Evolutionary conservation across 1,140 invertebrate genomes (phyloP).

Genomic region (Agraylea sexmaculata): DNA sequence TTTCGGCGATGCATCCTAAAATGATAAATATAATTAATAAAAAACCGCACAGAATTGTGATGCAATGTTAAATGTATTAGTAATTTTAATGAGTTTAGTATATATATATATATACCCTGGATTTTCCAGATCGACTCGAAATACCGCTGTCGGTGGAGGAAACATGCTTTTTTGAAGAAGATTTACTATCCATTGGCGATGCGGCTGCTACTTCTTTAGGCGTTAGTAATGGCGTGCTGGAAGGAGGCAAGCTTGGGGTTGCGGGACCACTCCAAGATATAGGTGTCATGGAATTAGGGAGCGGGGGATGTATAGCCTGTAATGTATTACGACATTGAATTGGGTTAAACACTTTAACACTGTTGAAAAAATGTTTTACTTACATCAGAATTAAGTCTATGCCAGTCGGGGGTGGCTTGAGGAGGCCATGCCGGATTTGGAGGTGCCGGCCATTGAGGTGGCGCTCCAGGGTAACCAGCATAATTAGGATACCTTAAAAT

Average conservation of each 20-base stretch:
- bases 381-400: conserved; percentile 14
- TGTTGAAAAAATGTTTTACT: conserved; percentile 5
- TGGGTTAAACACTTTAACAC: too few species aligned
- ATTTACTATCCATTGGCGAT: conserved; percentile 8
- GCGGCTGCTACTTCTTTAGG: conserved; percentile 13
- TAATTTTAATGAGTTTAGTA: neutral
- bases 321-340: neutral
- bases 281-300: conserved; percentile 2
- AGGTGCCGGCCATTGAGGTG: conserved; percentile 10
- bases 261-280: conserved; percentile 14
- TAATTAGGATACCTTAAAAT: conserved; percentile 18
- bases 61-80: too few species aligned
- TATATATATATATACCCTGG: conserved; percentile 11
- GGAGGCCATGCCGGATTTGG: conserved; percentile 6
- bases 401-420: conserved; percentile 15
- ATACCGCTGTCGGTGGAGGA: conserved; percentile 1
- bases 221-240: conserved; percentile 6
- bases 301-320: conserved; percentile 5
- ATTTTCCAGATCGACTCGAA: conserved; percentile 11
- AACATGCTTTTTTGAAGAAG: conserved; percentile 5
- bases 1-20: conserved; percentile 19
- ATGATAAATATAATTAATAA: conserved; percentile 4
- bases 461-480: conserved; percentile 12
- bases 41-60: too few species aligned
- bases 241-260: conserved; percentile 8